Evolutionary conservation across 2,113 vertebrate species (phyloP).

Genomic region (Recurvirostra avosetta): DNA sequence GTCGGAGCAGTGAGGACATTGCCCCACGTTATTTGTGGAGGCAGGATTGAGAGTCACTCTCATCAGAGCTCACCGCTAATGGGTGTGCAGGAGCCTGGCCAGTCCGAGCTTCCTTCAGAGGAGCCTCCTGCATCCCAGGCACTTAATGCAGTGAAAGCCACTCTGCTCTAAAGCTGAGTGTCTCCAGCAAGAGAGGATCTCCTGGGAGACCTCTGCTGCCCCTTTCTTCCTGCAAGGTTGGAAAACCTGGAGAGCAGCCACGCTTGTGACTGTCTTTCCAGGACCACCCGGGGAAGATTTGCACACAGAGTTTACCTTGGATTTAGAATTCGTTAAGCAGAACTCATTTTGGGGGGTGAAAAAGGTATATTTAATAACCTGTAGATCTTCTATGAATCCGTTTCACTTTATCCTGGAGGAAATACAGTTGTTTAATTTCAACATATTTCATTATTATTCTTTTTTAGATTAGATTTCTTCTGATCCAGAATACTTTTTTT

Average conservation of each 20-base stretch:
- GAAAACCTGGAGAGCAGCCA: background rate
- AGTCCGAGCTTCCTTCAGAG: background rate
- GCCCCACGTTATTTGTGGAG: accelerated
- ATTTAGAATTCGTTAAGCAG: background rate
- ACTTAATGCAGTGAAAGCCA: background rate
- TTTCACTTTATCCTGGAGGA: background rate
- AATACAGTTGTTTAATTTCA: background rate
- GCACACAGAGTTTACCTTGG: background rate
- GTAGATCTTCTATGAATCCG: background rate
- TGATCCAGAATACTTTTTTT: background rate
- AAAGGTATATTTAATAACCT: background rate
- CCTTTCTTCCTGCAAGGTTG: background rate
- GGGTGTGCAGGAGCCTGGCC: background rate
- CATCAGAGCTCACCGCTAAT: background rate
- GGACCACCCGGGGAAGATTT: background rate
- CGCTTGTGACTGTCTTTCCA: background rate
- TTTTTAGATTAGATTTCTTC: background rate
- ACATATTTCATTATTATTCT: background rate
- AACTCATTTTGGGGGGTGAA: background rate
- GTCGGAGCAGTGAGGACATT: background rate
- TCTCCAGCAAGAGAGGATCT: background rate
- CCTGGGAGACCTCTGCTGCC: background rate
- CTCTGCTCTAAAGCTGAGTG: background rate
- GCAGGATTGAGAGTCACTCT: background rate
- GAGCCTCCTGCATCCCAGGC: background rate